Evolutionary conservation across 2,888 invertebrate genomes (phyloP).

Genomic region (Cryptophagus acutangulus): DNA sequence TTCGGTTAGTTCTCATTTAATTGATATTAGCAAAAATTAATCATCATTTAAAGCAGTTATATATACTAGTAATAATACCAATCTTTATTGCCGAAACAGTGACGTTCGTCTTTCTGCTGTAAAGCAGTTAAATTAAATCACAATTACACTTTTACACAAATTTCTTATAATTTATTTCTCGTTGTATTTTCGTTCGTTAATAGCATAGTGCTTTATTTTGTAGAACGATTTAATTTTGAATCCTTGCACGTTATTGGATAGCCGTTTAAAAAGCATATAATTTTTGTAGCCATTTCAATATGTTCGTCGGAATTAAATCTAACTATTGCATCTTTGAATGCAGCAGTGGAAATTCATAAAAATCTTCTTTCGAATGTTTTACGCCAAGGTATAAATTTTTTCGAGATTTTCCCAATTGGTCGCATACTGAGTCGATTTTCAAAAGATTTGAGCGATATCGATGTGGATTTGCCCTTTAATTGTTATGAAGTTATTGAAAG

Average conservation of each 20-base stretch:
- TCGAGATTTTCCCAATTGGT: constrained; percentile 65
- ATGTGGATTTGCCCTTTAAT: constrained; percentile 56
- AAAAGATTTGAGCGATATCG: constrained; percentile 62
- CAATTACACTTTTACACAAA: too few species aligned
- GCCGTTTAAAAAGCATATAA: constrained; percentile 10
- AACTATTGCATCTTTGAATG: constrained; percentile 56
- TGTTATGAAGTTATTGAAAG: constrained; percentile 47
- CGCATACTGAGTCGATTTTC: constrained; percentile 65
- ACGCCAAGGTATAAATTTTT: constrained; percentile 62
- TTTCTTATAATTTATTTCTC: too few species aligned
- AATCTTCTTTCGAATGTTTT: constrained; percentile 54
- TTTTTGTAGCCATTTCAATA: constrained; percentile 50
- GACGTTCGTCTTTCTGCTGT: too few species aligned
- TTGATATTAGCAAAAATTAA: constrained; percentile 1
- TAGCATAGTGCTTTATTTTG: too few species aligned
- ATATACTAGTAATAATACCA: neutral
- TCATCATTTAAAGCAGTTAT: constrained; percentile 8
- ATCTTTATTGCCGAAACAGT: neutral
- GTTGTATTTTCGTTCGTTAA: too few species aligned
- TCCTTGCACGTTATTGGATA: constrained; percentile 1
- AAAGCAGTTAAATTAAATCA: too few species aligned
- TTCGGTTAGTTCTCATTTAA: constrained; percentile 49
- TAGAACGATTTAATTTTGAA: neutral
- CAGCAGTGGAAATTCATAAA: constrained; percentile 58
- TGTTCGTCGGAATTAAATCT: constrained; percentile 53